Evolutionary conservation across 2,888 invertebrate genomes (phyloP).

Genomic region (Priocnemis perturbator): DNA sequence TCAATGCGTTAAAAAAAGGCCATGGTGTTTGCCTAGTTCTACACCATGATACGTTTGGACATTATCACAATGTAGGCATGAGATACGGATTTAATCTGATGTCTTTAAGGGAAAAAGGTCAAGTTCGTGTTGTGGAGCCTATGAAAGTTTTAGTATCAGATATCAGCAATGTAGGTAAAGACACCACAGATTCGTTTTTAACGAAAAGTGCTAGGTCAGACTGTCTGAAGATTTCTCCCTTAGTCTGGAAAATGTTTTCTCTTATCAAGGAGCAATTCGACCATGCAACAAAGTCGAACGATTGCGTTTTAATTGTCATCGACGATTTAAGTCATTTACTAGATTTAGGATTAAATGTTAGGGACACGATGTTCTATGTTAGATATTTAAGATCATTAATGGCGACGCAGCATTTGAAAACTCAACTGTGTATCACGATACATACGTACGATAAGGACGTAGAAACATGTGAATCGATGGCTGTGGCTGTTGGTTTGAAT

Average conservation of each 20-base stretch:
- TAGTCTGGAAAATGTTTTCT: conserved; percentile 75
- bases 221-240: conserved; percentile 33
- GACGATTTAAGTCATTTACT: conserved; percentile 86
- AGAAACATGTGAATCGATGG: conserved; percentile 74
- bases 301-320: conserved; percentile 79
- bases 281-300: conserved; percentile 70
- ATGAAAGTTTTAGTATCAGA: conserved; percentile 68
- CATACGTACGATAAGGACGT: conserved; percentile 76
- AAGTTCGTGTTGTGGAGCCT: conserved; percentile 77
- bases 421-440: conserved; percentile 63
- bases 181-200: neutral
- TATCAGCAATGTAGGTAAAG: conserved; percentile 7
- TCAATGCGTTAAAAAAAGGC: conserved; percentile 80
- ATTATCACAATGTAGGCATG: conserved; percentile 85
- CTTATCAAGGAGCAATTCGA: conserved; percentile 74
- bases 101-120: conserved; percentile 75
- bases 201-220: conserved; percentile 5
- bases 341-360: conserved; percentile 79
- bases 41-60: conserved; percentile 83
- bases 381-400: conserved; percentile 65
- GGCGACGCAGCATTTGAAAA: conserved; percentile 44
- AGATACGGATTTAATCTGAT: conserved; percentile 85
- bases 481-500: conserved; percentile 79
- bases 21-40: conserved; percentile 80
- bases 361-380: conserved; percentile 66